Conservation (phyloP, 2,113 vertebrate species). For the Antechinus stuartii region DNA sequence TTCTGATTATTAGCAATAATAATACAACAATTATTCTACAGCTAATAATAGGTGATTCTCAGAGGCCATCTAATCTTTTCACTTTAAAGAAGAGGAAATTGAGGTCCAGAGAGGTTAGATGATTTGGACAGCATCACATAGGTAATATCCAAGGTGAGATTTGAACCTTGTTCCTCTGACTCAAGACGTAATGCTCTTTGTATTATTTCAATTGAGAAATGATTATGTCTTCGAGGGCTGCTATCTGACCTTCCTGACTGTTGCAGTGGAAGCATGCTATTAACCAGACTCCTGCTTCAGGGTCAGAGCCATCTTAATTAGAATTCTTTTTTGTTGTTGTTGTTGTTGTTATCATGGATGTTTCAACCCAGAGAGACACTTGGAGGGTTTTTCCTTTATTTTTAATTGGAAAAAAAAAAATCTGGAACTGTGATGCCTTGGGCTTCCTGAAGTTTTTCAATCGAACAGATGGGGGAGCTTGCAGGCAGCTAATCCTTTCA, state of each 20-base stretch:
- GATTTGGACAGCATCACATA: neutral
- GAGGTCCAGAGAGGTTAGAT: neutral
- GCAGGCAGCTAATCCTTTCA: conserved; percentile 64
- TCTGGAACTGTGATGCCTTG: neutral
- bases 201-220: neutral
- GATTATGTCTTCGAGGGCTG: neutral
- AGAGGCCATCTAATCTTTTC: neutral
- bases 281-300: neutral
- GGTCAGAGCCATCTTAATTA: conserved; percentile 7
- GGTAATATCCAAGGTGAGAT: neutral
- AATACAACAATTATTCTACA: neutral
- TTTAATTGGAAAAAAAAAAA: conserved; percentile 41
- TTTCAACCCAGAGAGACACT: neutral
- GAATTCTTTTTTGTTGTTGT: neutral
- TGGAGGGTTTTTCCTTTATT: neutral
- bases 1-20: neutral
- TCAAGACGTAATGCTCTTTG: neutral
- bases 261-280: neutral
- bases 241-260: neutral
- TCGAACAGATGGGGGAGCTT: conserved; percentile 78
- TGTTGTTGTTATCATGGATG: neutral
- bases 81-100: conserved; percentile 12
- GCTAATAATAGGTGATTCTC: neutral
- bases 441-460: conserved; percentile 78
- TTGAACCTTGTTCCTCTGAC: neutral